Base-by-base conservation (phyloP, 2,888 invertebrate species). In the Toxonevra muliebris region DNA sequence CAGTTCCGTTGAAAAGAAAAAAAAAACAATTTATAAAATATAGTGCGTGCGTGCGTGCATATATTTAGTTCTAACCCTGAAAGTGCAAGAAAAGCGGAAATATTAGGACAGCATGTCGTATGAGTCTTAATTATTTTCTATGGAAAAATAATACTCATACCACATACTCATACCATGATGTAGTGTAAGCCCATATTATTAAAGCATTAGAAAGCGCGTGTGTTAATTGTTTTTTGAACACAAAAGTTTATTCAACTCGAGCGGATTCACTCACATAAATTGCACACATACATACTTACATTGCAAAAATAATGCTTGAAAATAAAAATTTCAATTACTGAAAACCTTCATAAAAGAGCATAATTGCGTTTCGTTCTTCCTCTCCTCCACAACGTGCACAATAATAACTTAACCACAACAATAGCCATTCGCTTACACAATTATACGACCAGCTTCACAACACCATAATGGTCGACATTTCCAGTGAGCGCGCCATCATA, bases 341-440 rank as follows among this genome's bases (percentile, higher is more conserved):
- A 73, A 72, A 74, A 74, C 77, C 75, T 76, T 76, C 74, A 68
- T 48, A 70, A 68, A 72, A 78, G 76, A 73, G 70, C 66, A 72
- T 77, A 77, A 78, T 78, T 76, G 69, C 69, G 63, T 72, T 69
- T 68, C 65, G 66, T 52, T 61, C 66, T 69, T 67, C 41, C 20
- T 8, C 65, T 63, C 60, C 62, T 19, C 20, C 48, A 12, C 41
- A 40, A 13, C 17, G 7, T 19, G 19, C 15, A n/a, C 17, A 50
- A 55, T 19, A 63, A 52, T 5, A 30, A 19, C 13, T 9, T 20
- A 11, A 11, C 7, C 20, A 41, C 52, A 43, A 53, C n/a, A 19
- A 15, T 10, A 10, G 10, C 9, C 55, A 8, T 43, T 53, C n/a
- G 52, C 40, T n/a, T 20, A 30, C 41, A 50, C 42, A 40, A 41